Evolutionary conservation across 1,140 invertebrate genomes (phyloP).

Genomic region (Cephus cinctus): DNA sequence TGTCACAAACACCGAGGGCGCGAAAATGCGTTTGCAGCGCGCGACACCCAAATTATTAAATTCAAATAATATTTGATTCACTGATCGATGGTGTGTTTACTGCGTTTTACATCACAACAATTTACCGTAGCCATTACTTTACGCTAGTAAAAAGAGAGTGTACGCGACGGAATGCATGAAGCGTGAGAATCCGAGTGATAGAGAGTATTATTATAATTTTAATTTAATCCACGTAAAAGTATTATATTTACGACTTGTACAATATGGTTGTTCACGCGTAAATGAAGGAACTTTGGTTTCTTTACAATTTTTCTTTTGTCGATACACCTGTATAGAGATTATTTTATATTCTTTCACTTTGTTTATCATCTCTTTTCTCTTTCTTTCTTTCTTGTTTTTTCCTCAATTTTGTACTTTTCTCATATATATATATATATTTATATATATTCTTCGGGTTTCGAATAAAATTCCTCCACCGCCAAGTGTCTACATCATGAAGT

Average conservation of each 20-base stretch:
- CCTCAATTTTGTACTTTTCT: constrained; percentile 29
- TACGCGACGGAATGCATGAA: constrained; percentile 8
- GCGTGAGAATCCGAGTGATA: background rate
- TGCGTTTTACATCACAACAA: constrained; percentile 41
- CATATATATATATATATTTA: constrained; percentile 14
- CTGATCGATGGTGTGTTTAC: constrained; percentile 22
- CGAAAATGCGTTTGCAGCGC: too few species aligned
- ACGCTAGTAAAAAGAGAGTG: constrained; percentile 25
- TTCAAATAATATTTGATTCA: too few species aligned
- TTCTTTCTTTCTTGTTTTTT: constrained; percentile 16
- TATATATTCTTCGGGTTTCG: constrained; percentile 1
- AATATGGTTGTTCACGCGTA: constrained; percentile 37
- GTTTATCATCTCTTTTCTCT: background rate
- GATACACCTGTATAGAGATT: constrained; percentile 42
- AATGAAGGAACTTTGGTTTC: constrained; percentile 25
- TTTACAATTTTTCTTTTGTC: constrained; percentile 27
- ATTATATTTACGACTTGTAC: constrained; percentile 51
- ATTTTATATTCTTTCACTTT: constrained; percentile 24
- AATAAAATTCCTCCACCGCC: constrained; percentile 21
- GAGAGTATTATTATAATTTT: constrained; percentile 29
- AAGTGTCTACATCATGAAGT: constrained; percentile 32
- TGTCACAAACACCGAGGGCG: too few species aligned
- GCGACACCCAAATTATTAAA: too few species aligned
- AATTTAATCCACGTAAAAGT: constrained; percentile 45
- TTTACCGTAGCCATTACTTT: constrained; percentile 36